phyloP scores from a whole-genome alignment of 2,797 vertebrate genomes.

The Microhierax caerulescens region DNA sequence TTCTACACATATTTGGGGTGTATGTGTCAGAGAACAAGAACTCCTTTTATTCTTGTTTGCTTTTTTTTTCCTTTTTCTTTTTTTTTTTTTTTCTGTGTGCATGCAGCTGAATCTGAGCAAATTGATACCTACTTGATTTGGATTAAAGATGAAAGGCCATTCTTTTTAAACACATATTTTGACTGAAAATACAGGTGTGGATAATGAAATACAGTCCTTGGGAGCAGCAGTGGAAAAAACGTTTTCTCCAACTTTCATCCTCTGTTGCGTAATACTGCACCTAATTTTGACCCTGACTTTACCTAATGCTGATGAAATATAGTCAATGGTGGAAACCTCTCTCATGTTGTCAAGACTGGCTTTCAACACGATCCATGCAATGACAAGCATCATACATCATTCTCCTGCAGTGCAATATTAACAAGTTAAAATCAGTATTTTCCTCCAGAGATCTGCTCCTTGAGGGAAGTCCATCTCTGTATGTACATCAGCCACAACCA shows the following conservation, averaged over 20 bases:
- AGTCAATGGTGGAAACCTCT: conserved; percentile 43
- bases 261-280: conserved; percentile 55
- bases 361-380: conserved; percentile 64
- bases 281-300: conserved; percentile 57
- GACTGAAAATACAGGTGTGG: not conserved
- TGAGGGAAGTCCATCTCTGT: not conserved
- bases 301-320: conserved; percentile 61
- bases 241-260: conserved; percentile 8
- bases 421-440: conserved; percentile 40
- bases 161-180: conserved; percentile 6
- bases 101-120: conserved; percentile 60
- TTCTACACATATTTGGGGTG: not conserved
- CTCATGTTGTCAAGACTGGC: conserved; percentile 33
- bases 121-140: conserved; percentile 23
- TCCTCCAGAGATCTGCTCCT: conserved; percentile 11
- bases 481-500: not conserved
- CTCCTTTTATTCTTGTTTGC: not conserved
- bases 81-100: not conserved
- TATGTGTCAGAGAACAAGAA: not conserved
- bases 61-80: not conserved
- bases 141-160: conserved; percentile 26
- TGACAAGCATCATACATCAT: conserved; percentile 53
- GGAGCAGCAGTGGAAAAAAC: not conserved
- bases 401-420: conserved; percentile 56
- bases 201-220: conserved; percentile 37